These are phyloP conservation scores for Leptestheria dahalacensis DNA, from an alignment of 1,140 invertebrate genomes.

Conservation along the genomic window DNA sequence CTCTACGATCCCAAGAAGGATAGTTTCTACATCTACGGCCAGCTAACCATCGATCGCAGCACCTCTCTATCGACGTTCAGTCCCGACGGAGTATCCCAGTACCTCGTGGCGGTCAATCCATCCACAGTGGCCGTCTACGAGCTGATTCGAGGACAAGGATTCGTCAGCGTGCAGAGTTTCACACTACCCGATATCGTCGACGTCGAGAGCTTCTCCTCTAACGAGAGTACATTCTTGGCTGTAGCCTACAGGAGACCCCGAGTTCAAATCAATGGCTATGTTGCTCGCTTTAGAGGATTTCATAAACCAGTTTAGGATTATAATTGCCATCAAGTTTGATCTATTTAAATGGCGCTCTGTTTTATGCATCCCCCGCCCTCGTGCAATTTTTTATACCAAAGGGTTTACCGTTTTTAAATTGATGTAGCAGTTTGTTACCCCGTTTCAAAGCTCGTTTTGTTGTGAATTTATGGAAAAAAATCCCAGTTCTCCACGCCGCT, in stretches of 20 bases:
- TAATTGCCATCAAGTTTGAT: no score
- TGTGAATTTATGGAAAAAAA: no score
- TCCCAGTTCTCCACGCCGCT: no score
- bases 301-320: no score
- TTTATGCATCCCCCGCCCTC: no score
- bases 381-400: no score
- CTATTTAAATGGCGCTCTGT: no score
- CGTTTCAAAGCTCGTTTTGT: no score
- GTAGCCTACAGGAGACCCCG: neutral
- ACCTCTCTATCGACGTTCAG: neutral
- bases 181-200: neutral
- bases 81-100: neutral
- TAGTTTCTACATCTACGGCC: neutral
- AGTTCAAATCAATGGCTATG: neutral
- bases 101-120: neutral
- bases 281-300: neutral
- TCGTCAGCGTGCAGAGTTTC: neutral
- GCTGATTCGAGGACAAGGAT: neutral
- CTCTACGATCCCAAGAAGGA: neutral
- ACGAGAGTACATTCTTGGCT: neutral
- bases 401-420: no score
- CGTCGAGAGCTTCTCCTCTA: neutral
- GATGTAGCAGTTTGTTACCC: no score
- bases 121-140: neutral
- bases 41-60: neutral